phyloP scores from a whole-genome alignment of 2,888 invertebrate genomes.

The Tetheella fluctuosa region DNA sequence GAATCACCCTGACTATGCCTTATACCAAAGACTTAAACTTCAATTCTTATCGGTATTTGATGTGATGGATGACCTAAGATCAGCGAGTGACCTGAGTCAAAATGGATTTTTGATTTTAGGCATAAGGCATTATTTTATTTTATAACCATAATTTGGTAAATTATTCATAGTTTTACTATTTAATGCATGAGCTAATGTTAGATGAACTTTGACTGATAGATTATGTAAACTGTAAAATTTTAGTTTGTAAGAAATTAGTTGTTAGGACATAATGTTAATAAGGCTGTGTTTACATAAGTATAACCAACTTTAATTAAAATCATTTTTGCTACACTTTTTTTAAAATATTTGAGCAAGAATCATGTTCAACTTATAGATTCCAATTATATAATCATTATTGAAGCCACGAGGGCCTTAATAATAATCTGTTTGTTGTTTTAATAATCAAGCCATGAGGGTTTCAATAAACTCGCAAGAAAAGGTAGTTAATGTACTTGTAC shows the following conservation, averaged over 20 bases:
- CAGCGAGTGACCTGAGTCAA: background rate
- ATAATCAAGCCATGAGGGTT: too few species aligned
- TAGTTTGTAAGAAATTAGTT: background rate
- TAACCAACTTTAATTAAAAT: background rate
- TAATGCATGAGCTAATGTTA: background rate
- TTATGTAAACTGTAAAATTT: background rate
- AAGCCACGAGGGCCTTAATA: too few species aligned
- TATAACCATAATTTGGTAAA: background rate
- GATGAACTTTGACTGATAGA: slow-evolving; percentile 7
- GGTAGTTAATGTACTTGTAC: background rate
- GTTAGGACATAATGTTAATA: background rate
- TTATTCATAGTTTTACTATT: background rate
- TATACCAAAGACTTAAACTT: too few species aligned
- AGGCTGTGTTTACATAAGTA: background rate
- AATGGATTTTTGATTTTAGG: background rate
- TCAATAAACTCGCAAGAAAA: background rate
- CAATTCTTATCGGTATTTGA: too few species aligned
- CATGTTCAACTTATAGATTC: background rate
- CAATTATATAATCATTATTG: background rate
- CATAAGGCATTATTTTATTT: background rate
- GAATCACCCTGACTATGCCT: too few species aligned
- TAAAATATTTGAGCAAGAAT: background rate
- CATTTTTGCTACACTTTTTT: background rate
- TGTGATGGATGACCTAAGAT: too few species aligned
- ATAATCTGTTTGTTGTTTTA: too few species aligned